A percentile compares a stretch with the other conserved stretches of the same genome.
Conservation (phyloP, 1,140 invertebrate genomes). For the Leptonema lineaticorne region DNA sequence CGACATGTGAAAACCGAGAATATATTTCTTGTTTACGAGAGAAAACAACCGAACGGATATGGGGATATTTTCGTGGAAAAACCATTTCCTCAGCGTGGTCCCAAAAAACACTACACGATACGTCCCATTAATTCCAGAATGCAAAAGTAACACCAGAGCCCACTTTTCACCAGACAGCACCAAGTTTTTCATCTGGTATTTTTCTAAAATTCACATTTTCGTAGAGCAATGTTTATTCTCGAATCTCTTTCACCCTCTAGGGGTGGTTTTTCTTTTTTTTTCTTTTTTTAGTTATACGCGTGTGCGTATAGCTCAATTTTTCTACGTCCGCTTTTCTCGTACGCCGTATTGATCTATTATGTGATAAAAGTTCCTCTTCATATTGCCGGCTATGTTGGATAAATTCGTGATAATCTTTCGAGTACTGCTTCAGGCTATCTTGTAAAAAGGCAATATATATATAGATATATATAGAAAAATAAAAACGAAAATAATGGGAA, state of each 20-base stretch:
- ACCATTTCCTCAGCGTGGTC: not conserved
- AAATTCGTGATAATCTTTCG: constrained; percentile 12
- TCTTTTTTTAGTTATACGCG: not conserved
- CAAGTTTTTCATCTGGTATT: not conserved
- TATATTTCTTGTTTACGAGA: not conserved
- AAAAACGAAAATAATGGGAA: not conserved
- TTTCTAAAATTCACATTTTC: not conserved
- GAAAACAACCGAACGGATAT: not conserved
- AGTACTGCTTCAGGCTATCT: not conserved
- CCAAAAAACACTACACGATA: not conserved
- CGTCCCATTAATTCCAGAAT: not conserved
- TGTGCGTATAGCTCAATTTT: not conserved
- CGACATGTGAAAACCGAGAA: not conserved
- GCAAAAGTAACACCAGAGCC: not conserved
- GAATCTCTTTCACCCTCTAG: too few species aligned
- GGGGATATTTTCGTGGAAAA: not conserved
- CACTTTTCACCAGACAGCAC: not conserved
- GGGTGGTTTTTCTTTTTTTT: too few species aligned
- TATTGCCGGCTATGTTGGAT: constrained; percentile 3
- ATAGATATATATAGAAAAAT: not conserved
- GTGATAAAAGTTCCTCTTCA: constrained; percentile 9
- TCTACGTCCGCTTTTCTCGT: too few species aligned
- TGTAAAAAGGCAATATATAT: too few species aligned
- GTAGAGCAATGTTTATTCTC: not conserved
- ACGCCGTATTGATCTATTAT: constrained; percentile 14